A percentile compares a stretch with the other conserved stretches of the same genome.
Conservation (phyloP, 1,140 invertebrate species). For the Helicoverpa zea region DNA sequence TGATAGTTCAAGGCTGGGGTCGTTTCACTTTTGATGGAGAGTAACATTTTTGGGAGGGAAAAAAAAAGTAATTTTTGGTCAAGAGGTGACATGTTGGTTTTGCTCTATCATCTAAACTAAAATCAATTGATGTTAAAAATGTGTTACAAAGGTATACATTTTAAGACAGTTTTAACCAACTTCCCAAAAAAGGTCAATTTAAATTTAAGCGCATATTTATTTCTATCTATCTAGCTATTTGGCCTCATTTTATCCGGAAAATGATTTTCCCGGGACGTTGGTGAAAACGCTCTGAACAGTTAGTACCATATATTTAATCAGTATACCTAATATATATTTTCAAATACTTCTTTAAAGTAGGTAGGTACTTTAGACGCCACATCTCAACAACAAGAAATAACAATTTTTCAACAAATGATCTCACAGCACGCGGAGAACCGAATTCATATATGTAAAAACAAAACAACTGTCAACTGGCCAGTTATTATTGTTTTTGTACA, state of each 20-base stretch:
- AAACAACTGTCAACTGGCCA: conserved; percentile 21
- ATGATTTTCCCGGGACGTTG: too few relatives aligned
- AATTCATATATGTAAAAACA: conserved; percentile 1
- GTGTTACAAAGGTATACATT: too few relatives aligned
- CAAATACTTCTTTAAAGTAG: too few relatives aligned
- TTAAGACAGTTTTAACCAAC: too few relatives aligned
- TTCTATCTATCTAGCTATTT: too few relatives aligned
- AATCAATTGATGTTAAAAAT: neutral
- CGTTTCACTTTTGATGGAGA: conserved; percentile 2
- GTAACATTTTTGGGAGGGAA: neutral
- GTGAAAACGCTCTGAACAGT: neutral
- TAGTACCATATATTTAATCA: neutral
- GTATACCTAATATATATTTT: too few relatives aligned
- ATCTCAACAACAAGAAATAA: neutral
- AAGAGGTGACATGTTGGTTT: neutral
- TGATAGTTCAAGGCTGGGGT: conserved; percentile 16
- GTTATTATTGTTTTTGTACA: conserved; percentile 28
- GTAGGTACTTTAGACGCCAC: neutral
- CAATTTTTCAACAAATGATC: conserved; percentile 30
- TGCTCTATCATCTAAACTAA: too few relatives aligned
- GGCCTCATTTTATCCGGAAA: too few relatives aligned
- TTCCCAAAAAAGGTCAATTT: too few relatives aligned
- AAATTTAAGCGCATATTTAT: too few relatives aligned
- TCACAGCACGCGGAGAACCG: conserved; percentile 1
- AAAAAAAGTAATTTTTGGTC: neutral